Percentiles rank a stretch among this genome's conserved stretches.
Evolutionary conservation across 1,140 invertebrate genomes (phyloP).

Genomic region (Micrasema minimum): DNA sequence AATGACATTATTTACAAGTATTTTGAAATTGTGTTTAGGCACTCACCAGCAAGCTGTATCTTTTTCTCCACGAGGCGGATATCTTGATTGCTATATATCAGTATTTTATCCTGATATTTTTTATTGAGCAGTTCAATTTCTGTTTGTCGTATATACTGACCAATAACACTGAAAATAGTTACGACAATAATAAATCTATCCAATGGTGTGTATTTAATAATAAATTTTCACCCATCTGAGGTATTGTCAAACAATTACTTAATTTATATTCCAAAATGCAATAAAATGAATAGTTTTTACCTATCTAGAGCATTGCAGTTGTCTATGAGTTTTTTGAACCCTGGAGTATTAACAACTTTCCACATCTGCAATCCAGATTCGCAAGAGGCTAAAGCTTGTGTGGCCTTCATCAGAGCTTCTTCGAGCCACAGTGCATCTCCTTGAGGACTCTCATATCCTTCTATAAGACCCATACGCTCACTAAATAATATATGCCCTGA

Average conservation of each 20-base stretch:
- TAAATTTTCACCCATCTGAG: too few relatives aligned
- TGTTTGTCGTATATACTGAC: slow-evolving; percentile 58
- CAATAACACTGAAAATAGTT: slow-evolving; percentile 61
- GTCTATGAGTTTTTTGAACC: slow-evolving; percentile 68
- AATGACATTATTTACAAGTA: too few relatives aligned
- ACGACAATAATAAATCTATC: too few relatives aligned
- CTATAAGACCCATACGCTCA: slow-evolving; percentile 69
- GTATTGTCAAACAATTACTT: too few relatives aligned
- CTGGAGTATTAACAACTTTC: slow-evolving; percentile 73
- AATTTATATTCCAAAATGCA: neutral
- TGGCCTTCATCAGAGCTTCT: slow-evolving; percentile 69
- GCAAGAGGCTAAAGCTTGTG: slow-evolving; percentile 71
- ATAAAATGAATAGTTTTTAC: slow-evolving; percentile 56
- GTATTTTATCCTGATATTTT: slow-evolving; percentile 18
- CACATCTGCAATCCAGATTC: slow-evolving; percentile 74
- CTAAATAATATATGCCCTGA: slow-evolving; percentile 69
- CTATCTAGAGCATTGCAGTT: slow-evolving; percentile 70
- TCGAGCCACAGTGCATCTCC: slow-evolving; percentile 70
- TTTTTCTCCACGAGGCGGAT: neutral
- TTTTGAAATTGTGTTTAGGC: neutral
- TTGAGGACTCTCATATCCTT: slow-evolving; percentile 63
- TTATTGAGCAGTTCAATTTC: slow-evolving; percentile 53
- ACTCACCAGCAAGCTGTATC: slow-evolving; percentile 1
- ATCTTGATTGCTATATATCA: slow-evolving; percentile 21
- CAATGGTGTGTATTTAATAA: too few relatives aligned